Percentiles rank a stretch among this genome's conserved stretches.
Conservation (phyloP, 2,888 invertebrate genomes). For the Caenorhabditis macrosperma region DNA sequence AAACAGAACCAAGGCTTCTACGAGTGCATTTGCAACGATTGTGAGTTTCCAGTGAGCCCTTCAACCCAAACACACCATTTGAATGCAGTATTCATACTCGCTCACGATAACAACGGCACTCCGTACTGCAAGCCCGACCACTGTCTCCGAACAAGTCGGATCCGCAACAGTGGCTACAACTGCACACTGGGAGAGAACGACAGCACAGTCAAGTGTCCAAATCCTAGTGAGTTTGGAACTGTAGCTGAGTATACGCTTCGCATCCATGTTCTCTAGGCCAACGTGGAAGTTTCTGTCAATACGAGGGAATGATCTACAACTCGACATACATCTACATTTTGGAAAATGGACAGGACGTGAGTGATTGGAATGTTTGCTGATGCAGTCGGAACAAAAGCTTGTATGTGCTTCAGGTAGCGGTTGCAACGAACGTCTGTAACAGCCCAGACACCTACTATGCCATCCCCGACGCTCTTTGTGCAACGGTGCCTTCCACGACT, state of each 20-base stretch:
- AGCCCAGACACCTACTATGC: constrained; percentile 9
- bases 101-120: neutral
- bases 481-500: neutral
- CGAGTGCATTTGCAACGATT: constrained; percentile 27
- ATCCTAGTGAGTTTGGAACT: neutral
- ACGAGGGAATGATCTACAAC: neutral
- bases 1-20: constrained; percentile 6
- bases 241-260: too few relatives aligned
- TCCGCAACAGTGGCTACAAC: constrained; percentile 24
- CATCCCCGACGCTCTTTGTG: neutral
- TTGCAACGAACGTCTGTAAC: constrained; percentile 30
- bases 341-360: neutral
- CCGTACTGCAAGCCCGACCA: constrained; percentile 38
- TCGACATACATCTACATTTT: constrained; percentile 18
- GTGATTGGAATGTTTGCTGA: neutral
- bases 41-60: constrained; percentile 16
- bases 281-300: constrained; percentile 34
- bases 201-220: neutral
- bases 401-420: constrained; percentile 6
- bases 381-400: neutral
- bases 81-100: constrained; percentile 30
- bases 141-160: constrained; percentile 24
- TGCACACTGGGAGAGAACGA: constrained; percentile 17
- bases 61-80: neutral
- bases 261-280: constrained; percentile 3